A percentile compares a stretch with the other conserved stretches of the same genome.
phyloP scores from a whole-genome alignment of 2,888 invertebrate species.

The Cremastobaeus sp. region DNA sequence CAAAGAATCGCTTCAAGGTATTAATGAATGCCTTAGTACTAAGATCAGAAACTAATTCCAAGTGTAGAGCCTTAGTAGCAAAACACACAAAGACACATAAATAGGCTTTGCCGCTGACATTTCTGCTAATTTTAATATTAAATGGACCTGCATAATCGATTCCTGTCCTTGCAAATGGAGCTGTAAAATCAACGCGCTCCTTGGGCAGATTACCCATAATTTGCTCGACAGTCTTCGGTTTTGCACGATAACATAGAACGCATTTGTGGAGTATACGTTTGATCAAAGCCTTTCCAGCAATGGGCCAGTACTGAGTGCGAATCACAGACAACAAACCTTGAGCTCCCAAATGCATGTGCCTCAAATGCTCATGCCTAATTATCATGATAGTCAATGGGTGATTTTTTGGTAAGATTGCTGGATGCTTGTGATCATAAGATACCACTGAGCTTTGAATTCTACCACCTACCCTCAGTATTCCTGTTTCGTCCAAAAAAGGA shows the following conservation, averaged over 20 bases:
- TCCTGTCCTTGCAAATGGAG: slow-evolving; percentile 59
- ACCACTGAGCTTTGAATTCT: slow-evolving; percentile 34
- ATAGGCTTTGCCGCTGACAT: slow-evolving; percentile 45
- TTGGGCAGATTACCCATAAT: slow-evolving; percentile 52
- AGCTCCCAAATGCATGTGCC: slow-evolving; percentile 30
- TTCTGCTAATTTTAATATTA: slow-evolving; percentile 27
- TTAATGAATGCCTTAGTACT: slow-evolving; percentile 59
- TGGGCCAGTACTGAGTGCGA: not conserved
- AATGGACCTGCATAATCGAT: slow-evolving; percentile 50
- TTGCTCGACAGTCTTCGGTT: not conserved
- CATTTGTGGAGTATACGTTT: slow-evolving; percentile 3
- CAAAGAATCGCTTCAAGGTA: slow-evolving; percentile 59
- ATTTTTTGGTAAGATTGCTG: slow-evolving; percentile 26
- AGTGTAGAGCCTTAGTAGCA: slow-evolving; percentile 58
- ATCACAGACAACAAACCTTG: slow-evolving; percentile 20
- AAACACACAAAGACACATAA: no score
- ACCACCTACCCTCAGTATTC: slow-evolving; percentile 31
- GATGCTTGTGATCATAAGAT: slow-evolving; percentile 25
- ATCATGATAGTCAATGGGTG: slow-evolving; percentile 10
- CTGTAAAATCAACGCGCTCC: slow-evolving; percentile 44
- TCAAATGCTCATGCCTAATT: slow-evolving; percentile 13
- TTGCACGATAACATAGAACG: not conserved
- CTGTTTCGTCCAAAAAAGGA: slow-evolving; percentile 15
- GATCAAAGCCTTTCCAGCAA: not conserved
- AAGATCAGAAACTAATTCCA: slow-evolving; percentile 60